Evolutionary conservation across 2,113 vertebrate species (phyloP), one percentile per base, ranked within the genome.

Genomic region (Nesoenas mayeri): DNA sequence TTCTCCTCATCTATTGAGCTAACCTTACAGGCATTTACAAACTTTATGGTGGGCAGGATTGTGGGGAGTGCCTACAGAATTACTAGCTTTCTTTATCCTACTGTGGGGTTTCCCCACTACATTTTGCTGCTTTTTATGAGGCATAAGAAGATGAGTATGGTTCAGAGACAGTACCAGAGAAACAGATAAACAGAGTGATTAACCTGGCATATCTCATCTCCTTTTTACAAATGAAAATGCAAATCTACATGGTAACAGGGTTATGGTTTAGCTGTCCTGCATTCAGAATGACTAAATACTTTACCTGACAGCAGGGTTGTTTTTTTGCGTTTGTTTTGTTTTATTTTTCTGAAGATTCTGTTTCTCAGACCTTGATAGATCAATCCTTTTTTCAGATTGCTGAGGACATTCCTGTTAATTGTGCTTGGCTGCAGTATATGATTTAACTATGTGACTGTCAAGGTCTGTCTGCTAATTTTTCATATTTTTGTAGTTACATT

Each of bases 391-490:
- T 97, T 85, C 95, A 44, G 48, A 95, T 95, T 92, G 75, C 77
- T 94, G 92, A 91, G 47, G 48, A 91, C 85, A 82, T 77, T 96
- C 77, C 79, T 86, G 47, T 87, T 97, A 93, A 96, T 96, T 97
- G 93, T 97, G 15, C 26, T 94, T 95, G 73, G 9, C 56, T 95
- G 81, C 87, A 92, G 40, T 69, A 24, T 36, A 15, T 95, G 88
- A 90, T 93, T 97, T 95, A 95, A 70, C 84, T 93, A 66, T 75
- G 85, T 95, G 89, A 88, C 85, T 94, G 66, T 75, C 31, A 93
- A 91, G 65, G n/a, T 89, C 93, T 85, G 58, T 96, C 93, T 91
- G 82, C 95, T 96, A 97, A 90, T 78, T 93, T 91, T 91, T 80
- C 9, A 4, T 86, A 79, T 82, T 96, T 94, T 96, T 69, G 29